Evolutionary conservation across 2,797 vertebrate species (phyloP).

Genomic region (Tolypeutes matacus): DNA sequence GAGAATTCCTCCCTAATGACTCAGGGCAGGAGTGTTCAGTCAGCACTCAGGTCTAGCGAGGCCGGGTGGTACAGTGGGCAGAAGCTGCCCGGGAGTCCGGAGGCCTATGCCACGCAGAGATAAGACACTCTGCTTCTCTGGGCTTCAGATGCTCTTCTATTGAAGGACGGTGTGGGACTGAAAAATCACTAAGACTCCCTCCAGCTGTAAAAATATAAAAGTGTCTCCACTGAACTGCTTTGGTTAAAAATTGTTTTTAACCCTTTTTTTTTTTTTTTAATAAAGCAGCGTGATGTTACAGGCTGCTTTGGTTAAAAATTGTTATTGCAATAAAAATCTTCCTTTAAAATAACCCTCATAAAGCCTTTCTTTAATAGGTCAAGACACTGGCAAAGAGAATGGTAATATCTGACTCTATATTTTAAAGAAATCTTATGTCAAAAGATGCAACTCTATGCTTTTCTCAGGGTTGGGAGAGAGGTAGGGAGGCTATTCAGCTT

Average conservation of each 20-base stretch:
- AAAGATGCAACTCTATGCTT: neutral
- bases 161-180: constrained; percentile 2
- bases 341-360: neutral
- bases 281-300: too few species aligned
- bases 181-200: constrained; percentile 10
- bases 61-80: neutral
- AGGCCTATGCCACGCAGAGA: neutral
- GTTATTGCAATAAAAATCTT: too few species aligned
- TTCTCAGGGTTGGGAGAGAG: neutral
- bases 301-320: neutral
- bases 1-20: neutral
- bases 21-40: rapidly evolving
- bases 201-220: constrained; percentile 50
- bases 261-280: neutral
- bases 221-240: neutral
- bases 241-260: constrained; percentile 51
- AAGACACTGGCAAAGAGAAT: neutral
- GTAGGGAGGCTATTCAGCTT: neutral
- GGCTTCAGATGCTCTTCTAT: constrained; percentile 11
- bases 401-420: neutral
- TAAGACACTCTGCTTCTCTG: neutral
- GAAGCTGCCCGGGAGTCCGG: neutral
- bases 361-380: neutral
- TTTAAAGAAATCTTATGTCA: neutral
- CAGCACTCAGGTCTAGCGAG: neutral